A percentile compares a stretch with the other conserved stretches of the same genome.
These are phyloP conservation scores for Gymnorhina tibicen DNA, from an alignment of 2,113 vertebrate species.

Conservation along the genomic window DNA sequence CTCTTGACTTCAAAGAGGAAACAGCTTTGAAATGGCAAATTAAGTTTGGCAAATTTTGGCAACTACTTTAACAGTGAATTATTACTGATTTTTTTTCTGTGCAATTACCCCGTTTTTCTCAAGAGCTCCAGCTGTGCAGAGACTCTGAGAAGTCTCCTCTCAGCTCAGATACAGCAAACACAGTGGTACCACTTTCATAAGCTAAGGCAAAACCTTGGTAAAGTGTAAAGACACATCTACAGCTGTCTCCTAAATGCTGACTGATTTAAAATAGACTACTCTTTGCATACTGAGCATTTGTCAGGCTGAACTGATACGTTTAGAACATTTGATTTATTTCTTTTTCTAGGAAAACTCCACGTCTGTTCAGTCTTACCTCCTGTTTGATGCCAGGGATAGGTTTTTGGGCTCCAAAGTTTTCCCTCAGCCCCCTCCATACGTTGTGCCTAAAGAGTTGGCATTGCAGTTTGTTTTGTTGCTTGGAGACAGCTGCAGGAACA, in stretches of 20 bases:
- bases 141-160: background rate
- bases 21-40: background rate
- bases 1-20: background rate
- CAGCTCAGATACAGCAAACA: background rate
- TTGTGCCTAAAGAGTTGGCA: background rate
- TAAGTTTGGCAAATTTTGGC: background rate
- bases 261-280: background rate
- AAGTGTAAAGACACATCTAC: background rate
- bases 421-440: background rate
- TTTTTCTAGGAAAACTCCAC: background rate
- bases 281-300: background rate
- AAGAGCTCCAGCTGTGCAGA: background rate
- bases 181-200: background rate
- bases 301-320: background rate
- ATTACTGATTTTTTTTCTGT: background rate
- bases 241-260: background rate
- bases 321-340: background rate
- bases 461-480: slow-evolving; percentile 50
- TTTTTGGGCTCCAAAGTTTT: background rate
- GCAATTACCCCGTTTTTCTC: background rate
- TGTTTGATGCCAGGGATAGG: background rate
- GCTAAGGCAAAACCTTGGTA: background rate
- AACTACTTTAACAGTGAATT: background rate
- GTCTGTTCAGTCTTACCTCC: background rate
- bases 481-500: slow-evolving; percentile 62